Evolutionary conservation across 2,888 invertebrate genomes (phyloP), one percentile per base, ranked within the genome.

Genomic region (Calliopum simillimum): DNA sequence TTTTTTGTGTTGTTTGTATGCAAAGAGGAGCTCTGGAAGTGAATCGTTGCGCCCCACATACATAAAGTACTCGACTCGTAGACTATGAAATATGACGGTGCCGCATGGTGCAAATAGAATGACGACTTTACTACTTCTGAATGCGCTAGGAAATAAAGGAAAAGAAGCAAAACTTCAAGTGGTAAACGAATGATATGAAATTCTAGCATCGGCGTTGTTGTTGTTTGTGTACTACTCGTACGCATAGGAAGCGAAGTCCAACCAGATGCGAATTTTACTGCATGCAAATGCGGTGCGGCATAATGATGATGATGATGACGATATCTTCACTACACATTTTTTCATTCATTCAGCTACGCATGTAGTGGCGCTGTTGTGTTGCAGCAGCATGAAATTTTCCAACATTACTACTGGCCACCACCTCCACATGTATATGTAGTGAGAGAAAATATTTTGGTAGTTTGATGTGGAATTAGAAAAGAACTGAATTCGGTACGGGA

Each of bases 21-120:
- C 63, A 55, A 56, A 69, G 61, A 56, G 44, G 71, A n/a, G n/a
- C n/a, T n/a, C n/a, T 62, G 55, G 55, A 67, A 63, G 62, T 67
- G 68, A 61, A 58, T 6, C 62, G 43, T 13, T 21, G 61, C 49
- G n/a, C 51, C 16, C 56, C 51, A 19, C 21, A 61, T n/a, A n/a
- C n/a, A n/a, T n/a, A n/a, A n/a, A n/a, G n/a, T n/a, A n/a, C n/a
- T n/a, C n/a, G n/a, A n/a, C n/a, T n/a, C n/a, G 51, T 49, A 47
- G 44, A 53, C 44, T 44, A 51, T 51, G 16, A 63, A 51, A 62
- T 41, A 23, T 25, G 51, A 69, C 61, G 56, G 16, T 47, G 51
- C 49, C 16, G 51, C 64, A 64, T 51, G 64, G 43, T 62, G 71
- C 67, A 71, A 67, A 41, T 61, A 41, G 70, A 41, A 63, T n/a